Evolutionary conservation across 2,888 invertebrate genomes (phyloP).

Genomic region (Drosophila paramelanica): DNA sequence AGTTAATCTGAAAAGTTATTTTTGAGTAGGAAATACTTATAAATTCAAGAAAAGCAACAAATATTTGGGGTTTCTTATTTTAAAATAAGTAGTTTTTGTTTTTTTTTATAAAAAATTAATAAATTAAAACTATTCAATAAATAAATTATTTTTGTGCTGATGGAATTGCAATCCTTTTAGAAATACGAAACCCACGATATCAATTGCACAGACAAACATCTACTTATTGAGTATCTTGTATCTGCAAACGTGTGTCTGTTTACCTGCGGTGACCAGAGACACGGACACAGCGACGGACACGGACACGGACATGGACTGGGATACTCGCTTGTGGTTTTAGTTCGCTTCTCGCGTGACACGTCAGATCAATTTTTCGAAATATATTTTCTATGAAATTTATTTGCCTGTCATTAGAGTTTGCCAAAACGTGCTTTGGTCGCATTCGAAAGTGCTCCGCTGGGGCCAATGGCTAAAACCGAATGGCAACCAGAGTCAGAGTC

Average conservation of each 20-base stretch:
- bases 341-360: slow-evolving; percentile 77
- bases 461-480: slow-evolving; percentile 47
- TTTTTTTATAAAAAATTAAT: background rate
- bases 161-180: slow-evolving; percentile 34
- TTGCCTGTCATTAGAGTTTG: slow-evolving; percentile 83
- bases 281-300: slow-evolving; percentile 15
- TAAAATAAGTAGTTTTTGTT: too few relatives aligned
- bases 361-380: slow-evolving; percentile 83
- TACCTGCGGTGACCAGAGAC: slow-evolving; percentile 21
- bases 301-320: slow-evolving; percentile 10
- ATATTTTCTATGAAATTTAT: slow-evolving; percentile 83
- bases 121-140: background rate
- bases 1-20: background rate
- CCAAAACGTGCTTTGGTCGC: slow-evolving; percentile 77
- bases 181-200: slow-evolving; percentile 15
- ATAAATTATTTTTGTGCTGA: background rate
- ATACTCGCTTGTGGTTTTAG: slow-evolving; percentile 1
- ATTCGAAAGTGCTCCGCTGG: slow-evolving; percentile 76
- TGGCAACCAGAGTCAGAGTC: slow-evolving; percentile 2
- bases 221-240: slow-evolving; percentile 33
- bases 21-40: too few relatives aligned
- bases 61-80: too few relatives aligned
- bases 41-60: too few relatives aligned
- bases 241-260: slow-evolving; percentile 4
- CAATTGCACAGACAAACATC: slow-evolving; percentile 36